Conservation (phyloP, 1,140 invertebrate genomes). For the Atopsyche davidsoni region DNA sequence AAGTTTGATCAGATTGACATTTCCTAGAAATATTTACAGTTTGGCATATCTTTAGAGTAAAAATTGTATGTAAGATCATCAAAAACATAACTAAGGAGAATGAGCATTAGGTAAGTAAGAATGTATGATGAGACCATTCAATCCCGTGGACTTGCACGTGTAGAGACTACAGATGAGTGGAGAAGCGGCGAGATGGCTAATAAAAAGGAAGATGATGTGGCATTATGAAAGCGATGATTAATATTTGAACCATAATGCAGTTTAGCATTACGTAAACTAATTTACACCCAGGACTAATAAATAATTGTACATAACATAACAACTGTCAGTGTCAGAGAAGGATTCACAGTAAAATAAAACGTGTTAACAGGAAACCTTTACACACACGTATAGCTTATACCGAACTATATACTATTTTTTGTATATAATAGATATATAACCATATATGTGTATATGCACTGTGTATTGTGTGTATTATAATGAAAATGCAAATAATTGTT, state of each 20-base stretch:
- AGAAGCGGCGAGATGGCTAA: slow-evolving; percentile 28
- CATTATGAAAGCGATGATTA: slow-evolving; percentile 30
- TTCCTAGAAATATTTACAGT: no score
- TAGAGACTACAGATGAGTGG: slow-evolving; percentile 24
- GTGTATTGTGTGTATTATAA: not conserved
- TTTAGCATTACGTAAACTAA: slow-evolving; percentile 31
- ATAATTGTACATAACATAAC: slow-evolving; percentile 26
- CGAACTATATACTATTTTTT: no score
- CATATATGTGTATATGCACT: slow-evolving; percentile 11
- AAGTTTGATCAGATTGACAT: no score
- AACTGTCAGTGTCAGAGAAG: slow-evolving; percentile 1
- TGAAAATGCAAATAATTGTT: slow-evolving; percentile 14
- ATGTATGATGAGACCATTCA: slow-evolving; percentile 23
- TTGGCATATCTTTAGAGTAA: no score
- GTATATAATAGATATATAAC: no score
- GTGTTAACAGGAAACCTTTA: no score
- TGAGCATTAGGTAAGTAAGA: slow-evolving; percentile 19
- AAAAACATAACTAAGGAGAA: slow-evolving; percentile 16
- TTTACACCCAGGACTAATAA: slow-evolving; percentile 32
- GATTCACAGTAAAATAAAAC: slow-evolving; percentile 3
- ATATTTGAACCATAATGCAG: slow-evolving; percentile 29
- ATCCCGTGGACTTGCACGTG: slow-evolving; percentile 28
- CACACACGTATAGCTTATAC: no score
- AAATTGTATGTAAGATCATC: slow-evolving; percentile 2
- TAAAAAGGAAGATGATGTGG: slow-evolving; percentile 29